Base-by-base conservation (phyloP, 1,140 invertebrate species). In the Zaprionus ornatus region DNA sequence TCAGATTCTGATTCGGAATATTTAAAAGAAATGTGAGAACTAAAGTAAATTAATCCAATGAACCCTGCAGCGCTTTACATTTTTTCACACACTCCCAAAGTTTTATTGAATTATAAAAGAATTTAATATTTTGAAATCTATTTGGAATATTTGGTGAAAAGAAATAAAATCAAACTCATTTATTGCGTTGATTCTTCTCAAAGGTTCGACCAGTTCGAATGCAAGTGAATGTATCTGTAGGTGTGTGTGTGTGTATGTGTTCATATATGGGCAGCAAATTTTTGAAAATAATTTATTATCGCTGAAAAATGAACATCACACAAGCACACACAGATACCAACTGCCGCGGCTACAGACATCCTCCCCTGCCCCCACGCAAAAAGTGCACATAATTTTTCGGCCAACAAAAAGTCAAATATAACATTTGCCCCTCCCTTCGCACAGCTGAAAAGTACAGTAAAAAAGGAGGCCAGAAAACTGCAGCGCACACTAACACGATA, bases 401-500 rank as follows among this genome's bases (percentile, higher is more conserved):
- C 63, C 73, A 83, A 73, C 60, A 57, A 56, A 66, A 59, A 71
- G 29, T 71, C 21, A 12, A 75, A 76, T 65, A 61, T 61, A 71
- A 59, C 54, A 32, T 35, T 75, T 75, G 60, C 73, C 73, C 73
- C 67, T 71, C 67, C 67, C 59, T 42, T 52, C 27, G 19, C 29
- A 29, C 40, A 54, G 32, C 42, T 40, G 59, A 74, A 74, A 61
- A 57, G 72, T 32, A 40, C 6, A 59, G 60, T 19, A 55, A 55
- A 37, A 70, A 59, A 59, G 63, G 68, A 69, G 71, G 67, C 55
- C 74, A 82, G 56, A 66, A 60, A 63, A 65, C 61, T 55, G 52
- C 52, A 80, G 77, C 80, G 68, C 78, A 85, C 85, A 90, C 84
- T 88, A 90, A 88, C 85, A 88, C 80, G 84, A 88, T 88, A 90